Base-by-base conservation (phyloP, 2,797 vertebrate species). In the Sardinella longiceps region DNA sequence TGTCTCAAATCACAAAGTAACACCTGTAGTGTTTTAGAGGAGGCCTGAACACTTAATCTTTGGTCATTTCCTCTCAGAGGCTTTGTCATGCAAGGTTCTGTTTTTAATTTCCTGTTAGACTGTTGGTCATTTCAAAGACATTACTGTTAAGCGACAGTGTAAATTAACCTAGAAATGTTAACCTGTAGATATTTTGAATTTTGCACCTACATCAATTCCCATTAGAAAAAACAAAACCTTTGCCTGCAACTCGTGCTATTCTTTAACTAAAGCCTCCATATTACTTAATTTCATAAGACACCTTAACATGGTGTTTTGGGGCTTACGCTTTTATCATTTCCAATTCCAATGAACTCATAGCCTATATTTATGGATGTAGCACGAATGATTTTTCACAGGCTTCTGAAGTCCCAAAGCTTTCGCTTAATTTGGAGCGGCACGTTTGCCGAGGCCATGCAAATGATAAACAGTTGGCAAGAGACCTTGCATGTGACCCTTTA, bases 161-260 rank as follows among this genome's bases (percentile, higher is more conserved):
- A 84, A 81, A 58, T 83, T 82, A 84, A 80, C 37, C 33, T 25
- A 85, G 80, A 81, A 50, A n/a, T 50, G 88, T 85, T 0, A 6
- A 37, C 15, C 30, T 33, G 37, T 18, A 37, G 30, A 43, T 43
- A 43, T 43, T 39, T 63, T 30, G 11, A 30, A 25, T 30, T 14
- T 63, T 63, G 60, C 60, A 63, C 11, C 25, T 63, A 9, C 0
- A 1, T 70, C 66, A 14, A 14, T 56, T 23, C 51, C 51, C 51
- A 6, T 6, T 7, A 23, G 20, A 56, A 56, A 56, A 4, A 56
- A 60, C 56, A 60, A 5, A 23, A n/a, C 18, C 23, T 56, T 25
- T 1, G 56, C 2, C n/a, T 60, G 56, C 6, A 60, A 60, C n/a
- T 25, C 25, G 56, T 60, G 23, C 6, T 20, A 56, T 56, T 56